Percentiles rank a stretch among this genome's conserved stretches.
These are phyloP conservation scores for Nyleta sp. DNA, from an alignment of 2,888 invertebrate species.

Conservation along the genomic window DNA sequence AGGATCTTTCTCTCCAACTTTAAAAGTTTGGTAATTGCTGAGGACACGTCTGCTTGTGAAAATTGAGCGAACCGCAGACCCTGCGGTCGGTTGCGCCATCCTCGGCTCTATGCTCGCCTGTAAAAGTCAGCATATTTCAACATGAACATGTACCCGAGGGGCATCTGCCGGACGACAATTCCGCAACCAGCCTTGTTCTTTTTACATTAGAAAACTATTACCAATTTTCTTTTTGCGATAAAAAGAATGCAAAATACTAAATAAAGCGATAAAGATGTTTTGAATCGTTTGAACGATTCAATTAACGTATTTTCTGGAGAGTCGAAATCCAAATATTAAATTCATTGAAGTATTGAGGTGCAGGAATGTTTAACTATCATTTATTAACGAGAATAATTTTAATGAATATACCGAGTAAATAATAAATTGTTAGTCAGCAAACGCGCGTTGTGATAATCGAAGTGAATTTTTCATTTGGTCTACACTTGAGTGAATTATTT, in stretches of 20 bases:
- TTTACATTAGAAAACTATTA: slow-evolving; percentile 44
- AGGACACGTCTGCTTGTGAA: slow-evolving; percentile 80
- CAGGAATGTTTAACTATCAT: no score
- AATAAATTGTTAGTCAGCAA: slow-evolving; percentile 17
- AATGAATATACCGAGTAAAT: no score
- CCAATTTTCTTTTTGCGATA: slow-evolving; percentile 13
- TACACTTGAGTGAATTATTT: slow-evolving; percentile 51
- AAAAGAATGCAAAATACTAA: not conserved
- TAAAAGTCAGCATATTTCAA: slow-evolving; percentile 82
- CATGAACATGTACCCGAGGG: slow-evolving; percentile 61
- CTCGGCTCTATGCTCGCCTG: slow-evolving; percentile 70
- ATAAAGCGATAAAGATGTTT: slow-evolving; percentile 1
- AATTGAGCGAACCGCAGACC: slow-evolving; percentile 81
- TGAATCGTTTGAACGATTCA: not conserved
- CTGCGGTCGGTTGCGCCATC: slow-evolving; percentile 77
- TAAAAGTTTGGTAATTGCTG: slow-evolving; percentile 81
- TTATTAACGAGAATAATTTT: no score
- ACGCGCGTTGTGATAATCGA: slow-evolving; percentile 9
- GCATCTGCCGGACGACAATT: slow-evolving; percentile 55
- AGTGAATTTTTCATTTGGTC: slow-evolving; percentile 44
- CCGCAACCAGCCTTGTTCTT: slow-evolving; percentile 41
- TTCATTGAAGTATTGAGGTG: no score
- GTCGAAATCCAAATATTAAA: no score
- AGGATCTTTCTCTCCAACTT: slow-evolving; percentile 77
- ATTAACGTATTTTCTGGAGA: no score